Evolutionary conservation across 2,888 invertebrate genomes (phyloP), one percentile per base, ranked within the genome.

Genomic region (Girardia tigrina): DNA sequence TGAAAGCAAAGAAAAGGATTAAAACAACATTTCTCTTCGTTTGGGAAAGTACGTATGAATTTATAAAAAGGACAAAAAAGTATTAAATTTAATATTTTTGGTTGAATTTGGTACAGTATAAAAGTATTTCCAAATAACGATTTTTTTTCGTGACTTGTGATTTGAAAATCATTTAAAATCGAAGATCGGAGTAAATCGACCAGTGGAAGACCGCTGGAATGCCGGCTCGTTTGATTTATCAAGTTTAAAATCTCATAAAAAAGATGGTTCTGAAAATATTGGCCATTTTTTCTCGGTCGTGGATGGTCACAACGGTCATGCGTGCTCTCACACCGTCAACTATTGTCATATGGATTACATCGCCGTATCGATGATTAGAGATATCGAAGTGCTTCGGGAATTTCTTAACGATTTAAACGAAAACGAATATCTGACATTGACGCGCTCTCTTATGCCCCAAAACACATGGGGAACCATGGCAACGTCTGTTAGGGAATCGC

Each of bases 291-390:
- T 74, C 28, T 26, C 29, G 16, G 76, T 76, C 70, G 42, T 76
- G 16, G 76, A 76, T 29, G 76, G 76, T 1, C 77, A 76, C 42
- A 70, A 28, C 1, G 75, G 75, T 20, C 77, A 29, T 26, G 69
- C 75, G 14, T 77, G 77, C 36, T 77, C 77, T 12, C 75, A 76
- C 42, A 29, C 75, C 1, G 42, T 77, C n/a, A 70, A 77, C 26
- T 70, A 71, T 26, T 29, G 28, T 71, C 71, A 71, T 27, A 26
- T 71, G 26, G 75, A 76, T 36, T 77, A 76, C 28, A 71, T 76
- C 26, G 29, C 36, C 23, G 42, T 29, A 26, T 16, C 71, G n/a
- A 26, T 76, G 27, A 73, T 73, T 23, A 29, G 16, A 12, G 29
- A 36, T 29, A 2, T 29, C 14, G 71, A 71, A 56, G 56, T 56